Conservation (phyloP, 1,140 invertebrate genomes). For the Phthorimaea operculella region DNA sequence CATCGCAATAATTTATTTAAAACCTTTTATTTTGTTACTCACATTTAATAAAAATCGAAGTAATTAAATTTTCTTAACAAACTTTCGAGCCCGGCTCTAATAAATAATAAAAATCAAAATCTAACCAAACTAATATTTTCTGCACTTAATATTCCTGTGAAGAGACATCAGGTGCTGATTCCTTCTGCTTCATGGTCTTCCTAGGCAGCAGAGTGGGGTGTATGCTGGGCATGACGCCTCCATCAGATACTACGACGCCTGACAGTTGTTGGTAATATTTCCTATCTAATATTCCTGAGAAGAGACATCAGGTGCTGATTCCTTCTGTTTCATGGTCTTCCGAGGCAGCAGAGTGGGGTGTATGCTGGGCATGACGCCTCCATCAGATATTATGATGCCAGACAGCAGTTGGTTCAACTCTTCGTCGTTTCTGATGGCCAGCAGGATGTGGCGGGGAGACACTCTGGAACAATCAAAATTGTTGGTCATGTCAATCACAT, state of each 20-base stretch:
- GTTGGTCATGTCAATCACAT: too few relatives aligned
- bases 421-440: constrained; percentile 88
- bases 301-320: background rate
- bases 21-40: too few relatives aligned
- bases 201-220: constrained; percentile 73
- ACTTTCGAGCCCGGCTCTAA: too few relatives aligned
- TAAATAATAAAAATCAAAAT: too few relatives aligned
- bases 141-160: background rate
- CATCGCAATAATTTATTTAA: too few relatives aligned
- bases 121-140: too few relatives aligned
- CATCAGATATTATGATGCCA: constrained; percentile 75
- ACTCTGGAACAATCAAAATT: constrained; percentile 64
- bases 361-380: constrained; percentile 74
- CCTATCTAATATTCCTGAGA: background rate
- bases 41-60: too few relatives aligned
- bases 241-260: constrained; percentile 75
- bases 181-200: constrained; percentile 52
- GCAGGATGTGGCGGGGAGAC: constrained; percentile 83
- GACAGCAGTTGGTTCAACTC: constrained; percentile 84
- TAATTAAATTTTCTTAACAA: too few relatives aligned
- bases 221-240: constrained; percentile 74
- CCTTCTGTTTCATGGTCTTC: constrained; percentile 52
- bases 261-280: constrained; percentile 76
- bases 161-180: background rate
- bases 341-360: constrained; percentile 73